These are phyloP conservation scores for Mechanitis mazaeus DNA, from an alignment of 2,888 invertebrate species.

Conservation along the genomic window DNA sequence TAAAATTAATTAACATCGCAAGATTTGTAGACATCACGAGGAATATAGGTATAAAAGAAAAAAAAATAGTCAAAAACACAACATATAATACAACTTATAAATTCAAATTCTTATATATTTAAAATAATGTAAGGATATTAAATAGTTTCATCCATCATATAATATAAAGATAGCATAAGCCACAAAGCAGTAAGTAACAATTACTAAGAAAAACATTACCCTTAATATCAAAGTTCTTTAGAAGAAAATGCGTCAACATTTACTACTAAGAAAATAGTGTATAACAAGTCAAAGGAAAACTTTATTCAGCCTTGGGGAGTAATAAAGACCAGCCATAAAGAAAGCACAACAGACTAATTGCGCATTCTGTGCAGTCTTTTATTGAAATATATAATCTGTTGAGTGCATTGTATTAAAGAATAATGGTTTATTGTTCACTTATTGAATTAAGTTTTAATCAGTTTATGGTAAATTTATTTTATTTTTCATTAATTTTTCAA, in stretches of 20 bases:
- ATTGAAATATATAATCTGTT: neutral
- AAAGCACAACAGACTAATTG: neutral
- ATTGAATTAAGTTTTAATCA: too few species aligned
- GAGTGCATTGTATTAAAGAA: too few species aligned
- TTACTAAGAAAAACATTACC: too few species aligned
- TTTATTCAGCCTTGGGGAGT: neutral
- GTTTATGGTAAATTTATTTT: too few species aligned
- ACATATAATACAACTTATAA: too few species aligned
- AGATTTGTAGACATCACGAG: too few species aligned
- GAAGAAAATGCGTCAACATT: neutral
- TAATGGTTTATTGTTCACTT: too few species aligned
- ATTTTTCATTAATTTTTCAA: too few species aligned
- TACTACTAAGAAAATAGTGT: neutral
- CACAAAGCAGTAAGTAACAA: too few species aligned
- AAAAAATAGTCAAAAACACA: neutral
- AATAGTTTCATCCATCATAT: too few species aligned
- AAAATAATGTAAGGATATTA: neutral
- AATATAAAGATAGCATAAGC: too few species aligned
- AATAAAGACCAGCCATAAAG: neutral
- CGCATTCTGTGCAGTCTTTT: neutral
- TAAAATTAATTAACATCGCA: too few species aligned
- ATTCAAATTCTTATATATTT: neutral
- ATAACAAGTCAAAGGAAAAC: neutral
- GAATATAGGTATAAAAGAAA: neutral
- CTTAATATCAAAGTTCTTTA: neutral